Base-by-base conservation (phyloP, 2,888 invertebrate genomes). In the Erebia epiphron region DNA sequence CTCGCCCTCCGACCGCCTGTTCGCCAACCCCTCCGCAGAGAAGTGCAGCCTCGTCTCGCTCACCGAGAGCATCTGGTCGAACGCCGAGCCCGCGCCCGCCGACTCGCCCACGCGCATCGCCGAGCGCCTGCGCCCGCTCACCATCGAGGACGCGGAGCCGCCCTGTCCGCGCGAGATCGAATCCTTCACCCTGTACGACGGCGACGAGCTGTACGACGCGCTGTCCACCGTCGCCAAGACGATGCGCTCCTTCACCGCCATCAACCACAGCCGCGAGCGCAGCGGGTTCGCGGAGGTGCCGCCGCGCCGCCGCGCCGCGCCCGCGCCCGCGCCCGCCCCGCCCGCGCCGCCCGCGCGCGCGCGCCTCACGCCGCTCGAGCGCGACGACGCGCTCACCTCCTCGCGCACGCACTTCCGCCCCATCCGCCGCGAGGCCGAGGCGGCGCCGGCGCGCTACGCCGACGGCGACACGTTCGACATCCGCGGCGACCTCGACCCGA, bases 391-490 rank as follows among this genome's bases (percentile, higher is more conserved):
- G 77, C 93, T 97, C 74, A 96, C 96, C 18, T 96, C 97, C 9
- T 94, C 95, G 75, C 95, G 95, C 75, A 97, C 97, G 71, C 98
- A 98, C 90, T 98, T 98, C 91, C 95, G 96, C 77, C 97, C 98
- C 16, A 97, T 98, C 78, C 95, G 95, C 79, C 94, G 95, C 79
- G 94, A 94, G 76, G 78, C 83, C 63, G 86, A 86, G 56, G 85
- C 86, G 65, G 87, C 85, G 73, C 74, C 71, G 69, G 73, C 85
- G 82, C 87, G 87, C 67, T 94, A 94, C 85, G 95, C 94, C 46
- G 96, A 97, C 87, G 97, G 97, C 65, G 95, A 96, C 78, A 95
- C 96, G 16, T 97, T 97, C 88, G 94, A 95, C 76, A 95, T 96
- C 78, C 88, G 92, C 78, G 94, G 92, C 79, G 94, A 94, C 78